phyloP scores from a whole-genome alignment of 2,888 invertebrate species.

The Melangyna quadrimaculata region DNA sequence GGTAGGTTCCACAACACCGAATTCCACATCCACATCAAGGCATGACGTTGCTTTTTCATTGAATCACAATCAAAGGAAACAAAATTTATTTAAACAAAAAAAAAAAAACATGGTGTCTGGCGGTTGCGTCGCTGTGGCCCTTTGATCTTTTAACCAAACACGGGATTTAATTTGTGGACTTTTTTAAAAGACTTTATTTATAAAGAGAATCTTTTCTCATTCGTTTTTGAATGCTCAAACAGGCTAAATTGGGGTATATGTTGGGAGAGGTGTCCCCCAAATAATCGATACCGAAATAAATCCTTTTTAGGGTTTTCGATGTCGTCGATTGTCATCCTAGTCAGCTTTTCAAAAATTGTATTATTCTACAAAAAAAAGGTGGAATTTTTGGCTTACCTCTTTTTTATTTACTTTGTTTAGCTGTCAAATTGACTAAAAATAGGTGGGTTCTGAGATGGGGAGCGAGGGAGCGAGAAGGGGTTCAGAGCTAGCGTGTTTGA shows the following conservation, averaged over 20 bases:
- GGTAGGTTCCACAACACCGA: conserved; percentile 41
- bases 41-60: conserved; percentile 36
- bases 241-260: background rate
- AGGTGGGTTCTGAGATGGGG: background rate
- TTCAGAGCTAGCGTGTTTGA: conserved; percentile 43
- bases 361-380: conserved; percentile 24
- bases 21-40: conserved; percentile 43
- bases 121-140: conserved; percentile 47
- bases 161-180: conserved; percentile 70
- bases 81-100: conserved; percentile 18
- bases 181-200: conserved; percentile 67
- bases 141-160: conserved; percentile 72
- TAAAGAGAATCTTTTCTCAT: conserved; percentile 61
- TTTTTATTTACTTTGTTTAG: conserved; percentile 14
- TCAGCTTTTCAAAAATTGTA: conserved; percentile 62
- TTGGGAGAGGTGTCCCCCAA: conserved; percentile 6
- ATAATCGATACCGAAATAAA: conserved; percentile 66
- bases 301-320: conserved; percentile 41
- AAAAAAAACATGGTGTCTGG: conserved; percentile 58
- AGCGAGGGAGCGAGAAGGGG: too few species aligned
- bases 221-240: background rate
- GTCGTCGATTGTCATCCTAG: conserved; percentile 66
- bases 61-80: conserved; percentile 56
- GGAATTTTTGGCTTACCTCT: background rate
- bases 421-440: conserved; percentile 63